phyloP scores from a whole-genome alignment of 2,797 vertebrate genomes.

The Poeciliopsis infans region DNA sequence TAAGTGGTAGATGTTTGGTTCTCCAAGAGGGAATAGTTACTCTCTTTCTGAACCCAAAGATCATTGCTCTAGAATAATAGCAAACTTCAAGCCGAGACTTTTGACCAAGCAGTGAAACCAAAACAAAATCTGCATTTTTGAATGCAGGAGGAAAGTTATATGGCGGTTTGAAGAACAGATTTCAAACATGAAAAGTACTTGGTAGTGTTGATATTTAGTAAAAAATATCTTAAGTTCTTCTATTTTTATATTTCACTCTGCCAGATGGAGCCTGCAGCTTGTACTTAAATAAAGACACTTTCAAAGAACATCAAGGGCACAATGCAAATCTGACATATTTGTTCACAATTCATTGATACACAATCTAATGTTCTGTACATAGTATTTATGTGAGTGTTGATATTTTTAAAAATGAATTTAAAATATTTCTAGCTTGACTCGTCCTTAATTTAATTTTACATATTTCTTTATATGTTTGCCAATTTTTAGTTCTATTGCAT shows the following conservation, averaged over 20 bases:
- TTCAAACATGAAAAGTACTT: background rate
- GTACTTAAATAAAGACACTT: background rate
- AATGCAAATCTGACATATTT: background rate
- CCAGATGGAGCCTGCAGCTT: background rate
- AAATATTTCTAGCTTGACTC: background rate
- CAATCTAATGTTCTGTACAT: background rate
- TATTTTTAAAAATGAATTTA: background rate
- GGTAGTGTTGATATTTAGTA: background rate
- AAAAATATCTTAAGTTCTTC: background rate
- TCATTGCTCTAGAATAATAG: slow-evolving; percentile 6
- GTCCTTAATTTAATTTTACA: background rate
- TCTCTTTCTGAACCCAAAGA: slow-evolving; percentile 32
- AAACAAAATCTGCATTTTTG: background rate
- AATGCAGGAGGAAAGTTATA: background rate
- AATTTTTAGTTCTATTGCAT: background rate
- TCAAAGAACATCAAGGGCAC: background rate
- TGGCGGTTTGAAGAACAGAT: background rate
- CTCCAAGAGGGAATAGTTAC: slow-evolving; percentile 40
- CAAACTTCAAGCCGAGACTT: background rate
- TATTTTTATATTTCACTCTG: background rate
- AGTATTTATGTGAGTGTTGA: background rate
- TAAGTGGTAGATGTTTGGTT: slow-evolving; percentile 50
- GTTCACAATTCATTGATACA: background rate
- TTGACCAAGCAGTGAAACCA: slow-evolving; percentile 9
- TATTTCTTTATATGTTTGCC: background rate